Base-by-base conservation (phyloP, 2,113 vertebrate genomes). In the Alligator mississippiensis region DNA sequence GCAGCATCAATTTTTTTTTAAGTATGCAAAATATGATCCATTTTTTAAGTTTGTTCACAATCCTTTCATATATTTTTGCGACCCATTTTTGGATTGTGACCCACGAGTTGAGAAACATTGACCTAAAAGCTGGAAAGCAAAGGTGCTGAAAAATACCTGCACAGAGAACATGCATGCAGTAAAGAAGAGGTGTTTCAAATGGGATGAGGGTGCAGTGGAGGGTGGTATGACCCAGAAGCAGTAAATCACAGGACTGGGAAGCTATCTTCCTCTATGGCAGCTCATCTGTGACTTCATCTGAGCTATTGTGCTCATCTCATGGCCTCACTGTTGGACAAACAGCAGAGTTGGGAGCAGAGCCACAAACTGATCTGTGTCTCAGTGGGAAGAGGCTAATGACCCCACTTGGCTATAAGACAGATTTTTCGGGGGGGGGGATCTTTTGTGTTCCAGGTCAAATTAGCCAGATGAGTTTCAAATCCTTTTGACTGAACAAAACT, bases 131-230 rank as follows among this genome's bases (percentile, higher is more conserved):
- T 10, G 55, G 62, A 38, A 77, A 88, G 30, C 25, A 15, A 5
- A 34, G 12, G 47, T n/a, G 61, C 12, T 84, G 22, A 21, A 14
- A 28, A 62, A 0, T 0, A 47, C 47, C 47, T 47, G 47, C 47
- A 47, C 47, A 47, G 19, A 72, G 19, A 72, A 47, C 47, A 47
- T 47, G 30, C 30, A 22, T n/a, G 19, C 18, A 38, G 68, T 34
- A 34, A 38, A 38, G 30, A 11, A 72, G 68, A 34, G 10, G 19
- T 22, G 30, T 34, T 70, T 24, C 11, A 22, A 74, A 34, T 74
- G 34, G 21, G 30, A 22, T 22, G 8, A 21, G 57, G 27, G 28
- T 72, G 12, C 17, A 11, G 0, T 0, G 82, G 80, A 84, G 38
- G 4, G 2, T 47, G 66, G 61, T 74, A 24, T 22, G 28, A 47